These are phyloP conservation scores for Aphodius sticticus DNA, from an alignment of 2,888 invertebrate species.

Conservation along the genomic window DNA sequence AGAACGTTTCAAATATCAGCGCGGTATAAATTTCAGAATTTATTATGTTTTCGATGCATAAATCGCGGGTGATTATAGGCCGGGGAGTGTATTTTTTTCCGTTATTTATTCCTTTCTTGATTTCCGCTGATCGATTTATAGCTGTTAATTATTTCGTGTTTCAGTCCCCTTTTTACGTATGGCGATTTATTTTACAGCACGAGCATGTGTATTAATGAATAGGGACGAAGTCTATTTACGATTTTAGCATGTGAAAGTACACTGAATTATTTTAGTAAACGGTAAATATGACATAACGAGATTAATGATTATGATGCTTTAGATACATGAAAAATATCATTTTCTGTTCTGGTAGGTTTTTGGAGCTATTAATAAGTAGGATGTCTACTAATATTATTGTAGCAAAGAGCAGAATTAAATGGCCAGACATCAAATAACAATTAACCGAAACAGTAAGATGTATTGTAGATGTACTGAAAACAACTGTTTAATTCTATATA, in stretches of 20 bases:
- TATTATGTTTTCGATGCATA: neutral
- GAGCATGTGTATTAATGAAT: neutral
- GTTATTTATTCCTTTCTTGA: neutral
- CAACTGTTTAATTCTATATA: too few species aligned
- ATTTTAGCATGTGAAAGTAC: neutral
- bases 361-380: too few species aligned
- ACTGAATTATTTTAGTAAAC: neutral
- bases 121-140: neutral
- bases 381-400: too few species aligned
- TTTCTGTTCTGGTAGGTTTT: neutral
- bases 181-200: neutral
- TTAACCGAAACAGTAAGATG: too few species aligned
- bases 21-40: neutral
- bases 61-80: neutral
- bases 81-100: neutral
- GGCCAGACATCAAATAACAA: too few species aligned
- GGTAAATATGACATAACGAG: neutral
- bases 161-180: neutral
- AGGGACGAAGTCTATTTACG: neutral
- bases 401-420: too few species aligned
- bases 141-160: neutral
- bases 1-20: slow-evolving; percentile 4
- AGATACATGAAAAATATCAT: neutral
- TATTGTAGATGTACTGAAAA: too few species aligned
- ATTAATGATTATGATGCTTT: neutral